Evolutionary conservation across 2,797 vertebrate species (phyloP).

Genomic region (Myripristis murdjan): DNA sequence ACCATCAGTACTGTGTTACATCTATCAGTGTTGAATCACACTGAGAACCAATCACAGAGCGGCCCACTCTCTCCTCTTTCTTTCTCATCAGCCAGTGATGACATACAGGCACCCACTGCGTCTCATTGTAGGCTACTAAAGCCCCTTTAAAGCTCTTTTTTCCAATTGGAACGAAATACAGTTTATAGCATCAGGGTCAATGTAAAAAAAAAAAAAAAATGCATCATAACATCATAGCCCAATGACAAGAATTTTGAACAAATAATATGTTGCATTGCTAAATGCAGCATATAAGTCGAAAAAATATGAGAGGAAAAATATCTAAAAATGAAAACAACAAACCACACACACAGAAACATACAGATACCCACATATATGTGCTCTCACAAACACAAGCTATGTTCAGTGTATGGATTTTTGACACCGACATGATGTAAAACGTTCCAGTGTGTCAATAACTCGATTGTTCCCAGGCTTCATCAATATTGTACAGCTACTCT

Average conservation of each 20-base stretch:
- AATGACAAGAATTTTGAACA: neutral
- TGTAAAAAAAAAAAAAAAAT: neutral
- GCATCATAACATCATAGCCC: too few relatives aligned
- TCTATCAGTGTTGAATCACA: conserved; percentile 39
- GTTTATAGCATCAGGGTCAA: neutral
- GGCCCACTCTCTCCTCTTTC: conserved; percentile 1
- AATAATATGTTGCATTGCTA: too few relatives aligned
- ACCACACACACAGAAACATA: neutral
- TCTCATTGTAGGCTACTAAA: neutral
- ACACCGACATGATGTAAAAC: neutral
- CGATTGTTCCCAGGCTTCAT: neutral
- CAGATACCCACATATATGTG: neutral
- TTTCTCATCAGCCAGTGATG: conserved; percentile 1
- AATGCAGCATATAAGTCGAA: too few relatives aligned
- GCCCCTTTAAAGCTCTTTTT: neutral
- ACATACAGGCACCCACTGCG: neutral
- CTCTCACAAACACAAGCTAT: neutral
- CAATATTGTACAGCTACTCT: too few relatives aligned
- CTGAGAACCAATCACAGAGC: conserved; percentile 14
- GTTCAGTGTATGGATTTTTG: neutral
- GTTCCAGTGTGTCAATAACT: neutral
- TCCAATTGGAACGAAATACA: conserved; percentile 1
- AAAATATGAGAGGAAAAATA: too few relatives aligned
- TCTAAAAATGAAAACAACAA: neutral
- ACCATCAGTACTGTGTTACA: conserved; percentile 36